Percentiles rank a stretch among this genome's conserved stretches.
phyloP scores from a whole-genome alignment of 2,113 vertebrate species.

The Takifugu flavidus region DNA sequence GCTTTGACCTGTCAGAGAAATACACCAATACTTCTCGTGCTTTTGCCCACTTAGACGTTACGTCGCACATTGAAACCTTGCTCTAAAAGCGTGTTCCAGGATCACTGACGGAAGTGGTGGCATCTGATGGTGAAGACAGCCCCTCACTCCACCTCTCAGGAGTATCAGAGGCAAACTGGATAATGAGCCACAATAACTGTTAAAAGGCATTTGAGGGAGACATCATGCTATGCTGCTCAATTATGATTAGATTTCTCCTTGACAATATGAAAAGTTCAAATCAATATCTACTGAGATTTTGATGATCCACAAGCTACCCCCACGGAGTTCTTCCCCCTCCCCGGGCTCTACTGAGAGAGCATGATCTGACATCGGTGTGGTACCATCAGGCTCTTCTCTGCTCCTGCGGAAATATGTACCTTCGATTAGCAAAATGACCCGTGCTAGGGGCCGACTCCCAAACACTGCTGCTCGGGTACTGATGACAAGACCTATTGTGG shows the following conservation, averaged over 20 bases:
- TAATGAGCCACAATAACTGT: constrained; percentile 59
- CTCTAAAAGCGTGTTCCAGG: constrained; percentile 21
- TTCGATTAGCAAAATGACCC: constrained; percentile 48
- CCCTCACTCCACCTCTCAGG: constrained; percentile 25
- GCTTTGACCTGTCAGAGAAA: constrained; percentile 45
- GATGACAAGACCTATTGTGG: constrained; percentile 66
- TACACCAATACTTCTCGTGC: constrained; percentile 35
- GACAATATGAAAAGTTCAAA: constrained; percentile 76
- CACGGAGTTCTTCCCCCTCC: constrained; percentile 25
- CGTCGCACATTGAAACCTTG: constrained; percentile 6
- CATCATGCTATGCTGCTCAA: constrained; percentile 65
- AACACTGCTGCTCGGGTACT: constrained; percentile 62
- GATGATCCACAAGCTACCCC: constrained; percentile 63
- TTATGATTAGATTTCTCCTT: constrained; percentile 72
- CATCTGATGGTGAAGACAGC: constrained; percentile 42
- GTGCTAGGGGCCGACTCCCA: constrained; percentile 48
- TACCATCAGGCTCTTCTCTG: constrained; percentile 35
- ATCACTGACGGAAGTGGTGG: constrained; percentile 10
- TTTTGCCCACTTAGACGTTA: constrained; percentile 16
- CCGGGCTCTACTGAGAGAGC: constrained; percentile 48
- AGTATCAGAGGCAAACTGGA: constrained; percentile 39
- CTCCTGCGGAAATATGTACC: constrained; percentile 54
- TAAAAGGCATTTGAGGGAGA: constrained; percentile 67
- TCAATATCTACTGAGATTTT: constrained; percentile 74
- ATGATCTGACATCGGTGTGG: constrained; percentile 53